A percentile compares a stretch with the other conserved stretches of the same genome.
These are phyloP conservation scores for Malurus cyaneus DNA, from an alignment of 2,113 vertebrate species.

Conservation along the genomic window DNA sequence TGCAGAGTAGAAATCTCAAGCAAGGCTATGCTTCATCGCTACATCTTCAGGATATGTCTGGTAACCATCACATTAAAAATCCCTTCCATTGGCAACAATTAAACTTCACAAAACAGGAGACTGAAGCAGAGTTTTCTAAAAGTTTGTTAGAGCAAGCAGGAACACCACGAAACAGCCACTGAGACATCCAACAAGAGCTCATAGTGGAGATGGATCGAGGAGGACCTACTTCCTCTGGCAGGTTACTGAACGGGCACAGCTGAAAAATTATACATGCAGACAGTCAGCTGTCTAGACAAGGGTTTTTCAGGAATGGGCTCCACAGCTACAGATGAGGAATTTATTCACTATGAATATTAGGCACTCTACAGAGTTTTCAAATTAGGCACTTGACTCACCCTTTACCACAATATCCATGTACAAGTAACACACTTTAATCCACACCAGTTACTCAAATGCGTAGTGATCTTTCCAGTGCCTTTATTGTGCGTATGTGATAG, in stretches of 20 bases:
- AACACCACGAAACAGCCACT: neutral
- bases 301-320: neutral
- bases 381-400: neutral
- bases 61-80: neutral
- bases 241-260: accelerated
- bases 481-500: neutral
- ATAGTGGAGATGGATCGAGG: accelerated
- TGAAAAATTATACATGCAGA: neutral
- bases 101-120: neutral
- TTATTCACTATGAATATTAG: neutral
- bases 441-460: neutral
- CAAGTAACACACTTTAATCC: neutral
- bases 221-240: neutral
- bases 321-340: neutral
- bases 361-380: neutral
- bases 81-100: neutral
- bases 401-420: neutral
- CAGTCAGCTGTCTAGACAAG: neutral
- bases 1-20: accelerated
- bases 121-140: neutral
- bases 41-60: neutral
- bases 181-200: neutral
- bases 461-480: neutral
- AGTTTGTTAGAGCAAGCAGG: neutral
- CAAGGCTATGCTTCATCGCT: accelerated